phyloP scores from a whole-genome alignment of 2,113 vertebrate genomes.

The Hylia prasina region DNA sequence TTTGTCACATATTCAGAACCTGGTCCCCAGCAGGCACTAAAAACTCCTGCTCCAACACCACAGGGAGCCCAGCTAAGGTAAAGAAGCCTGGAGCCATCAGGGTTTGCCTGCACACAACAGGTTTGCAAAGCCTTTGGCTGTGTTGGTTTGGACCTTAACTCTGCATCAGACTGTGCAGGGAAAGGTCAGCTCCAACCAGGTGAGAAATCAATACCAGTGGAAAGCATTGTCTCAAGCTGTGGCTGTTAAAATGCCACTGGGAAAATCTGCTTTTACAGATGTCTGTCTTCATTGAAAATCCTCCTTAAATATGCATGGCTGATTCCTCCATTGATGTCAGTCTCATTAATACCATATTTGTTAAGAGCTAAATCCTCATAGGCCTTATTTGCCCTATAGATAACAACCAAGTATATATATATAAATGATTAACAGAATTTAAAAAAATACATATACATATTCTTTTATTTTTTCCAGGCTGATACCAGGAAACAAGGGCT shows the following conservation, averaged over 20 bases:
- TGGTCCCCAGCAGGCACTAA: neutral
- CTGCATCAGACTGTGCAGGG: neutral
- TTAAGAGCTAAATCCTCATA: neutral
- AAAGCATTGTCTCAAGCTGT: neutral
- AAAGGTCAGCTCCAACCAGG: neutral
- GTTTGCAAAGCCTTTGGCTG: neutral
- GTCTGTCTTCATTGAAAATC: neutral
- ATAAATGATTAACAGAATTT: neutral
- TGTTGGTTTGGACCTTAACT: neutral
- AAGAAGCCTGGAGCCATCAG: neutral
- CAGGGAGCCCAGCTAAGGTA: accelerated
- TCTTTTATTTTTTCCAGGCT: neutral
- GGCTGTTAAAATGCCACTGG: neutral
- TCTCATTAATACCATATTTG: neutral
- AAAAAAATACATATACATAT: neutral
- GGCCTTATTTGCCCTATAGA: neutral
- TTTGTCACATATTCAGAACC: neutral
- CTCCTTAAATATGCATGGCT: neutral
- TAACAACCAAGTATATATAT: neutral
- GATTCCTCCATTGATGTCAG: neutral
- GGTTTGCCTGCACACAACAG: neutral
- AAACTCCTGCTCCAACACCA: neutral
- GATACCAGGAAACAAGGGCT: neutral
- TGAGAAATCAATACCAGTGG: neutral
- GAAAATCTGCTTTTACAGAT: neutral